Evolutionary conservation across 2,113 vertebrate species (phyloP).

Genomic region (Dasypus novemcinctus): DNA sequence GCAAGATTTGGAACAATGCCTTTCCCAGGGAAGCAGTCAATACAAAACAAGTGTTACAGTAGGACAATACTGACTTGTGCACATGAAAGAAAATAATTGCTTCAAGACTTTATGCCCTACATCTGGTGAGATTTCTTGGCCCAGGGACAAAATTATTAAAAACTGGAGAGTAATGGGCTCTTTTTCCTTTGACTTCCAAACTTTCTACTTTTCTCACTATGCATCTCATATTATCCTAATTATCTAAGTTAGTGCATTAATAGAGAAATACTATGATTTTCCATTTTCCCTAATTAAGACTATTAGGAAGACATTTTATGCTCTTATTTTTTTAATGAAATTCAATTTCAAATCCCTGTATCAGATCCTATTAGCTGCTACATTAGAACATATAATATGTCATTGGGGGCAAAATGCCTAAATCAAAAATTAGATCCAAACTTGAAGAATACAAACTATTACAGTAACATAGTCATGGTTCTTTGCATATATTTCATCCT

Average conservation of each 20-base stretch:
- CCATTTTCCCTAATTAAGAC: constrained; percentile 88
- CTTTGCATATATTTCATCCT: constrained; percentile 75
- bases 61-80: constrained; percentile 4
- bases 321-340: constrained; percentile 85
- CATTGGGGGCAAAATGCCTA: constrained; percentile 75
- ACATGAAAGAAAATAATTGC: constrained; percentile 51
- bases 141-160: background rate
- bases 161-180: constrained; percentile 20
- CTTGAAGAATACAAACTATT: constrained; percentile 80
- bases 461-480: constrained; percentile 68
- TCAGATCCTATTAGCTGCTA: constrained; percentile 87
- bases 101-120: background rate
- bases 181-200: constrained; percentile 45
- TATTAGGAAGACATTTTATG: constrained; percentile 86
- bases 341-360: constrained; percentile 85
- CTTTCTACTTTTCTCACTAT: constrained; percentile 74
- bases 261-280: constrained; percentile 84
- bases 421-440: constrained; percentile 79
- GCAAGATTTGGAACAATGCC: constrained; percentile 64
- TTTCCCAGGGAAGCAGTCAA: constrained; percentile 49
- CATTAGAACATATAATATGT: constrained; percentile 83
- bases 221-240: constrained; percentile 80
- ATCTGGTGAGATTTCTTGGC: constrained; percentile 45
- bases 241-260: constrained; percentile 85
- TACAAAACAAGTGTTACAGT: constrained; percentile 37